Evolutionary conservation across 2,888 invertebrate species (phyloP).

Genomic region (Rutpela maculata): DNA sequence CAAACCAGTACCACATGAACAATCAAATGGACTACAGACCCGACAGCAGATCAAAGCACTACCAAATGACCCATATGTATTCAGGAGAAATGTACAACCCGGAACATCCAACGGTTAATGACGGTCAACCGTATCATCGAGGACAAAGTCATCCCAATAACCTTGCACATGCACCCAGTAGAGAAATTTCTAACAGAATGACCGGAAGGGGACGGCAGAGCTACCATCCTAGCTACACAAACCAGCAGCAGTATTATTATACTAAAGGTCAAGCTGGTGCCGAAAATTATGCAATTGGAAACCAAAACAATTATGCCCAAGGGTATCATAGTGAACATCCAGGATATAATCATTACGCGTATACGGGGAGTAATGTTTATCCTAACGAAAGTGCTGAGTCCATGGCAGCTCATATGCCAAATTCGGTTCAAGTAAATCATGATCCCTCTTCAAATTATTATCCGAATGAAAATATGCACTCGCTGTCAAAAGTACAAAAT

Average conservation of each 20-base stretch:
- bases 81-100: slow-evolving; percentile 72
- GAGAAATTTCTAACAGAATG: slow-evolving; percentile 62
- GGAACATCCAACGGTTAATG: slow-evolving; percentile 70
- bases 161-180: slow-evolving; percentile 48
- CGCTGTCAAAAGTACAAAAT: slow-evolving; percentile 60
- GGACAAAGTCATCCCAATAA: slow-evolving; percentile 65
- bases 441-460: slow-evolving; percentile 68
- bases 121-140: slow-evolving; percentile 67
- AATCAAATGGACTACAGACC: slow-evolving; percentile 69
- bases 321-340: slow-evolving; percentile 67
- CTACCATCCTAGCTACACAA: slow-evolving; percentile 74
- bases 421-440: slow-evolving; percentile 65
- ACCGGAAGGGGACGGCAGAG: slow-evolving; percentile 67
- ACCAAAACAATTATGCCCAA: slow-evolving; percentile 67
- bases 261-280: slow-evolving; percentile 75
- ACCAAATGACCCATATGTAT: slow-evolving; percentile 63
- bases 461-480: slow-evolving; percentile 65
- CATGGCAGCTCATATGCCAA: slow-evolving; percentile 64
- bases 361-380: slow-evolving; percentile 67
- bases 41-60: slow-evolving; percentile 67
- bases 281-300: slow-evolving; percentile 64
- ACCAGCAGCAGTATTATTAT: slow-evolving; percentile 76
- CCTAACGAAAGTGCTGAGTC: slow-evolving; percentile 66
- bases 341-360: slow-evolving; percentile 70
- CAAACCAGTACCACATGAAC: slow-evolving; percentile 71